Percentiles rank a stretch among this genome's conserved stretches.
These are phyloP conservation scores for Hydrozoanthus tunicans DNA, from an alignment of 64 coral and sea anemone genomes.

Conservation along the genomic window DNA sequence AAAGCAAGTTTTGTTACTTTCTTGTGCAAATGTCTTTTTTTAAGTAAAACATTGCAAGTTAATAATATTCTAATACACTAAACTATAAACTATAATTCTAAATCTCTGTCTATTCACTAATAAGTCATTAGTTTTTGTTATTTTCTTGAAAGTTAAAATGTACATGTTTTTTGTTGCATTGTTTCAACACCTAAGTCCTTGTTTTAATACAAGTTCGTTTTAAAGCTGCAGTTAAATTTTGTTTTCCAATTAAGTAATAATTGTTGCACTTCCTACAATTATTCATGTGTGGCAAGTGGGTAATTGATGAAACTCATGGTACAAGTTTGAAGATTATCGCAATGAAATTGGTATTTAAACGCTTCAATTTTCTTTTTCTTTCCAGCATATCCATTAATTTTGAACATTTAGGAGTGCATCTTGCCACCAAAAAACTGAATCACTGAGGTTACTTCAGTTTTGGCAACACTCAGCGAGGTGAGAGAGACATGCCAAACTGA, in stretches of 20 bases:
- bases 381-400: constrained; percentile 58
- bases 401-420: constrained; percentile 29
- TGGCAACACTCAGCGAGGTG: background rate
- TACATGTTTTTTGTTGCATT: too few relatives aligned
- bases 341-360: background rate
- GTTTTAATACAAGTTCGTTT: too few relatives aligned
- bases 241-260: too few relatives aligned
- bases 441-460: constrained; percentile 31
- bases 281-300: too few relatives aligned
- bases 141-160: too few relatives aligned
- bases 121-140: too few relatives aligned
- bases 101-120: too few relatives aligned
- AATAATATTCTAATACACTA: background rate
- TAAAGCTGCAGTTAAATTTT: too few relatives aligned
- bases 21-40: background rate
- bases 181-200: too few relatives aligned
- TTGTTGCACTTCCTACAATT: too few relatives aligned
- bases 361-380: constrained; percentile 35
- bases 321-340: background rate
- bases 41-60: background rate
- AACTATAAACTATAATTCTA: background rate
- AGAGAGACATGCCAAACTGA: too few relatives aligned
- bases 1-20: background rate
- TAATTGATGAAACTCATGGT: too few relatives aligned
- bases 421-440: constrained; percentile 21